These are phyloP conservation scores for Chromobotia macracanthus DNA, from an alignment of 2,797 vertebrate species.

Conservation along the genomic window DNA sequence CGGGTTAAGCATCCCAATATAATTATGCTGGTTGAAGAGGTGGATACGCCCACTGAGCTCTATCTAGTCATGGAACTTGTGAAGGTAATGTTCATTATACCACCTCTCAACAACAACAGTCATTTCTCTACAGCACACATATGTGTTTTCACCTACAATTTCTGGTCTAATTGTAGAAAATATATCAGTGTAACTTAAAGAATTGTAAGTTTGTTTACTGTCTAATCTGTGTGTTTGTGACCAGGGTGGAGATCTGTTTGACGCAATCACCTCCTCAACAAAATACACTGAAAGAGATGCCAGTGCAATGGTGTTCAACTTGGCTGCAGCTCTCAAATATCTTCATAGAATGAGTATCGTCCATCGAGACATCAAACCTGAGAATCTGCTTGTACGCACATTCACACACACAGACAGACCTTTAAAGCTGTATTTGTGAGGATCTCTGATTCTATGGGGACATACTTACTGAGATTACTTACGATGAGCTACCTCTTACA, in stretches of 20 bases:
- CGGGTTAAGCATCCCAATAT: constrained; percentile 96
- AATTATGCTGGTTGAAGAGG: constrained; percentile 96
- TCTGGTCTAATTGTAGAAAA: not conserved
- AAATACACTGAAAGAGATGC: constrained; percentile 96
- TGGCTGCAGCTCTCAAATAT: constrained; percentile 90
- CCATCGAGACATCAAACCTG: constrained; percentile 97
- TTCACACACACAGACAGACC: not conserved
- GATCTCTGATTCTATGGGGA: not conserved
- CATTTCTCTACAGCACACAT: not conserved
- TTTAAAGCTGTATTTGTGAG: not conserved
- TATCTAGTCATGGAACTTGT: constrained; percentile 94
- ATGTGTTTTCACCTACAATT: not conserved
- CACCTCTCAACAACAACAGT: not conserved
- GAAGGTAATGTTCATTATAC: constrained; percentile 47
- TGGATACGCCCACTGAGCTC: constrained; percentile 90
- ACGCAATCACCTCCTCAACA: constrained; percentile 94
- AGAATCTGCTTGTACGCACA: constrained; percentile 88
- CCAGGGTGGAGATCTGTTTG: constrained; percentile 95
- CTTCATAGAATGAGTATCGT: constrained; percentile 92
- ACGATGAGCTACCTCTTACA: no score
- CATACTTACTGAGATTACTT: not conserved
- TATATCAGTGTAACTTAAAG: no score
- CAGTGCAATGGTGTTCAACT: constrained; percentile 91
- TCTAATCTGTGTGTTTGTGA: constrained; percentile 7
- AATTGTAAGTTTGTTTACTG: no score